Base-by-base conservation (phyloP, 1,140 invertebrate species). In the Calycopis cecrops region DNA sequence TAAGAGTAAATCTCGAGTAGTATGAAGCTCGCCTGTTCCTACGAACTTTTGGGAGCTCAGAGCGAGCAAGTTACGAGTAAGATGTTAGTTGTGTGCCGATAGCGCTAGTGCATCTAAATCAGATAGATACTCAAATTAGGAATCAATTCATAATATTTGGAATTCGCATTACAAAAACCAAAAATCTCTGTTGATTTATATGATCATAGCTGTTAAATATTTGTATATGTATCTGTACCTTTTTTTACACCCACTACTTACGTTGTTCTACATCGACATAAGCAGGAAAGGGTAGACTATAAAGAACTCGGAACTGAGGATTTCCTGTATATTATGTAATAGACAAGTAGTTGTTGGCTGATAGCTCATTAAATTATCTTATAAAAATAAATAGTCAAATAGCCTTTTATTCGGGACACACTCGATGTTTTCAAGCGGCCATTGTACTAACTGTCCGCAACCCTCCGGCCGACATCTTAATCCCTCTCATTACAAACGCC, bases 401-500 rank as follows among this genome's bases (percentile, higher is more conserved):
- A 37, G 11, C 35, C 9, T n/a, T 37, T 37, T 35, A 9, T 9
- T 9, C 34, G 9, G 9, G 3, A 37, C 35, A 9, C 9, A 10
- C 2, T 37, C n/a, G 35, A 37, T 9, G 3, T 10, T 10, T 9
- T 37, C 35, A n/a, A 10, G 35, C 17, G 17, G 17, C 12, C 17
- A 44, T 16, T 8, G 12, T 40, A 16, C 40, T n/a, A n/a, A n/a
- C n/a, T 44, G n/a, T 14, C 9, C 9, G 12, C 17, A 16, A 16
- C 40, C 9, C 12, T 44, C 9, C 4, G 40, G 14, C 6, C 11
- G 40, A 9, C 14, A 16, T 44, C 40, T 16, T 44, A 44, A 44
- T 16, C 40, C 40, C 17, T 44, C 40, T 44, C 40, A 44, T 44
- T 44, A 44, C 40, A 14, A 28, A 28, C 21, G 16, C 12, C 7